Conservation (phyloP, 2,113 vertebrate genomes). For the Eulacestoma nigropectus region DNA sequence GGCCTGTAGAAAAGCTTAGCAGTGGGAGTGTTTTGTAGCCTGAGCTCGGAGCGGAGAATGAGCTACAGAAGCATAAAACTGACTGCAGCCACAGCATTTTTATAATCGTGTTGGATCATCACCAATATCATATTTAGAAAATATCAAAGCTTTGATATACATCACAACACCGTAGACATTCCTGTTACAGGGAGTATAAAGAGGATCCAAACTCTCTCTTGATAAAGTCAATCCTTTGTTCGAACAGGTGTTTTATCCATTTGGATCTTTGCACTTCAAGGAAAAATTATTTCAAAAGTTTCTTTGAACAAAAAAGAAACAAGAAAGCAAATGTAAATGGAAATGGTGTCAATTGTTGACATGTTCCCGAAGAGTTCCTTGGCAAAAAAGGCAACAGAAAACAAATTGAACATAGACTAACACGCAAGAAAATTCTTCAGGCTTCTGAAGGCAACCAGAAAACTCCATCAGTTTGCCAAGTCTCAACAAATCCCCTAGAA, state of each 20-base stretch:
- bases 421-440: background rate
- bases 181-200: background rate
- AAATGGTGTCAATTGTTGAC: background rate
- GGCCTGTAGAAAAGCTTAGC: background rate
- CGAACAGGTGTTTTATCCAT: background rate
- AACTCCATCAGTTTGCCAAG: background rate
- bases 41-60: background rate
- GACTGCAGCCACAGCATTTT: background rate
- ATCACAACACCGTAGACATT: background rate
- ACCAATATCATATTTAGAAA: background rate
- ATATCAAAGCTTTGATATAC: background rate
- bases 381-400: background rate
- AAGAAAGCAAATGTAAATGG: conserved; percentile 25
- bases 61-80: background rate
- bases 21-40: background rate
- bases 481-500: background rate
- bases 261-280: background rate
- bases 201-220: background rate
- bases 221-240: background rate
- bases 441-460: background rate
- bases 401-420: background rate
- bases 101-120: background rate
- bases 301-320: background rate
- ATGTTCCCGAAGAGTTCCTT: background rate
- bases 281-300: background rate